Base-by-base conservation (phyloP, 1,140 invertebrate genomes). In the Neodiprion lecontei region DNA sequence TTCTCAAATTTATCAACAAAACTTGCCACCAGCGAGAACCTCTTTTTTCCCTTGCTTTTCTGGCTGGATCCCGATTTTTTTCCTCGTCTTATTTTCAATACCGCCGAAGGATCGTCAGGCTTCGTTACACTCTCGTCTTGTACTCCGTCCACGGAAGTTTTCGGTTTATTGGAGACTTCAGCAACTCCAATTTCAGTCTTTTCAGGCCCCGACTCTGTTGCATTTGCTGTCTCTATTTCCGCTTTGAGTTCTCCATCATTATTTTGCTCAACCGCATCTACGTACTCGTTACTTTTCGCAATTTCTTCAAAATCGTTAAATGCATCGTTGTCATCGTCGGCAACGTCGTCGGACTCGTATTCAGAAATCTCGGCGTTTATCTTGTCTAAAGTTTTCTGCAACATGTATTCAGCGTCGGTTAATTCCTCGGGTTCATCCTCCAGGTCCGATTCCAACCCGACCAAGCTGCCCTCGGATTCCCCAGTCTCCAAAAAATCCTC, bases 11-110 rank as follows among this genome's bases (percentile, higher is more conserved):
- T 85, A 73, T 86, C 83, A 14, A 88, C 82, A 72, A 79, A 87
- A 82, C 81, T 88, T 48, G 86, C 86, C 4, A 88, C 87, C 11
- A 88, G 83, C 14, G 87, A 88, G 75, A 87, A 88, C 71, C 84
- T 79, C 77, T 87, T 87, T 53, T 81, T 84, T 21, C 79, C 79
- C 67, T 53, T 65, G 28, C 17, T 67, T 66, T 74, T 7, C 66
- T 21, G 47, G 9, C 5, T 72, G 49, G 71, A 61, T 1, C 28
- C 28, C 28, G 67, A 11, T 1, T 68, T 61, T 48, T 53, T 53
- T 53, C n/a, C 12, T 53, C 49, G 50, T 21, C 1, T 21, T 9
- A 50, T 53, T 48, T 17, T 28, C 23, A 50, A 72, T 72, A 53
- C n/a, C 53, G 47, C n/a, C 17, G 53, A 21, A 61, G 28, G 17